These are phyloP conservation scores for Patiria pectinifera DNA, from an alignment of 53 echinoderm and acorn worm species.

Conservation along the genomic window DNA sequence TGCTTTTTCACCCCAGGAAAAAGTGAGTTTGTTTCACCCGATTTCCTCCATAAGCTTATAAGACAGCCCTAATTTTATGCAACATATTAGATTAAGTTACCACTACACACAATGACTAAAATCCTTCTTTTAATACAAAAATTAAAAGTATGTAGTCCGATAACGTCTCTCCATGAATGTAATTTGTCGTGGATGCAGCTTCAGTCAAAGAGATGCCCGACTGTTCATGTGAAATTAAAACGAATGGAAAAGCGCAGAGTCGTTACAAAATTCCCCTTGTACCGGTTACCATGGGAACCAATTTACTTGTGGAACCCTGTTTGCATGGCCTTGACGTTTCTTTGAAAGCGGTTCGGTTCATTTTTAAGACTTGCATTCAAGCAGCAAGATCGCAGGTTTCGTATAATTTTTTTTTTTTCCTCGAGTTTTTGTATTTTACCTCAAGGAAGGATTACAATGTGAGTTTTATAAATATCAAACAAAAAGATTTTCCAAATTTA, in stretches of 20 bases:
- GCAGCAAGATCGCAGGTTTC: neutral
- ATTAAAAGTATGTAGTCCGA: too few species aligned
- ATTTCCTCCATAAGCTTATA: neutral
- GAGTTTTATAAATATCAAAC: too few species aligned
- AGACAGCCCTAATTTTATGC: neutral
- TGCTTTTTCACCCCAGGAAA: neutral
- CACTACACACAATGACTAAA: too few species aligned
- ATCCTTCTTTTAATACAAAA: too few species aligned
- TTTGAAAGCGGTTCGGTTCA: neutral
- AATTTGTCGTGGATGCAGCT: too few species aligned
- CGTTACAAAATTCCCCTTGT: neutral
- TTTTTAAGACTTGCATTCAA: neutral
- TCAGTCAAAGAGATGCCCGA: too few species aligned
- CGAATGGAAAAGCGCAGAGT: neutral
- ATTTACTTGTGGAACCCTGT: neutral
- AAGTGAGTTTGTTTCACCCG: neutral
- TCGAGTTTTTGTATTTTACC: neutral
- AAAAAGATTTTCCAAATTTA: too few species aligned
- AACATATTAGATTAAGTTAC: too few species aligned
- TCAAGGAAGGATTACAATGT: neutral
- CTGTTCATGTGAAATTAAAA: neutral
- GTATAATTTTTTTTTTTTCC: too few species aligned
- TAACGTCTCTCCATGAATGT: too few species aligned
- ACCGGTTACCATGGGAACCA: slow-evolving; percentile 23
- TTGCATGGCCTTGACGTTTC: slow-evolving; percentile 7